phyloP scores from a whole-genome alignment of 2,888 invertebrate species.

The Tuberolachnus salignus region DNA sequence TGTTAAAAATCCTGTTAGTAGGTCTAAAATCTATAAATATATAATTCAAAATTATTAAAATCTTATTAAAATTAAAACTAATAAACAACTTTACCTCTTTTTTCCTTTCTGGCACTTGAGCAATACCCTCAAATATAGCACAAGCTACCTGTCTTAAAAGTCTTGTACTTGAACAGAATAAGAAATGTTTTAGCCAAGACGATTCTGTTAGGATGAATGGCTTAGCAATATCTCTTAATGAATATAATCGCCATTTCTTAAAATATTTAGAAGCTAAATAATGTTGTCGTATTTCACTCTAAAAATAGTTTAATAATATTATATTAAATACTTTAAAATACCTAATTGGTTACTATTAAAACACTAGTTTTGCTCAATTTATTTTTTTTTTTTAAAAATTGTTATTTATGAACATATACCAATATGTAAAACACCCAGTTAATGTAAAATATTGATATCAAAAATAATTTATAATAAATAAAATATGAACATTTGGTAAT shows the following conservation, averaged over 20 bases:
- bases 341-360: no score
- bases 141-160: slow-evolving; percentile 88
- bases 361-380: no score
- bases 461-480: no score
- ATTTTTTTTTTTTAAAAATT: no score
- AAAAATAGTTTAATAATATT: not conserved
- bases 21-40: slow-evolving; percentile 72
- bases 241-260: slow-evolving; percentile 69
- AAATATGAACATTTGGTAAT: no score
- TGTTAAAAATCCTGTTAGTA: slow-evolving; percentile 86
- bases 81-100: slow-evolving; percentile 67
- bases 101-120: slow-evolving; percentile 72
- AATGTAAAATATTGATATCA: no score
- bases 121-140: slow-evolving; percentile 83
- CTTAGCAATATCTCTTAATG: slow-evolving; percentile 61
- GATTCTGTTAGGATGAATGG: slow-evolving; percentile 71
- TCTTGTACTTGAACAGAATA: slow-evolving; percentile 90
- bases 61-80: not conserved
- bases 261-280: slow-evolving; percentile 80
- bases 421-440: no score
- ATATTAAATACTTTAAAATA: no score
- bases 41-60: not conserved
- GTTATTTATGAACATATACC: no score
- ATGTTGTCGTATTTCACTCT: slow-evolving; percentile 58
- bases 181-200: slow-evolving; percentile 88